Evolutionary conservation across 2,888 invertebrate species (phyloP).

Genomic region (Sialis fuliginosa): DNA sequence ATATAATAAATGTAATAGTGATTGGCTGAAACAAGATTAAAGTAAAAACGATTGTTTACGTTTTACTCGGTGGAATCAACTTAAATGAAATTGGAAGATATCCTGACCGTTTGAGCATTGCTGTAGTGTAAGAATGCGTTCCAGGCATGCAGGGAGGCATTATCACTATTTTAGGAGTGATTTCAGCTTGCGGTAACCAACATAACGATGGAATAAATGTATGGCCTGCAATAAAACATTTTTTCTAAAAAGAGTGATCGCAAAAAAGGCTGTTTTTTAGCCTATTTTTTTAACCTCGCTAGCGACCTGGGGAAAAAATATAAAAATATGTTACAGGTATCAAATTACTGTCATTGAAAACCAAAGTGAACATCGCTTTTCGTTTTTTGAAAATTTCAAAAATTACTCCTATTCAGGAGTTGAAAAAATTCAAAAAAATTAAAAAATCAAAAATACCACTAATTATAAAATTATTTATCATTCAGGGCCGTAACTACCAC

Average conservation of each 20-base stretch:
- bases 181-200: conserved; percentile 17
- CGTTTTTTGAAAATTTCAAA: too few relatives aligned
- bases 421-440: too few relatives aligned
- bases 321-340: too few relatives aligned
- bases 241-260: too few relatives aligned
- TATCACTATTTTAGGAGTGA: conserved; percentile 15
- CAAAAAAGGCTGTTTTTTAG: too few relatives aligned
- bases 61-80: conserved; percentile 23
- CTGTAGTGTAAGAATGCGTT: conserved; percentile 19
- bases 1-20: conserved; percentile 2
- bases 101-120: conserved; percentile 21
- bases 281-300: too few relatives aligned
- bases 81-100: conserved; percentile 25
- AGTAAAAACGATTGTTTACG: conserved; percentile 12
- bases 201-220: background rate
- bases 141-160: conserved; percentile 19
- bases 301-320: too few relatives aligned
- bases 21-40: background rate
- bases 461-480: background rate
- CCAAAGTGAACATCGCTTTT: too few relatives aligned
- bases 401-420: too few relatives aligned
- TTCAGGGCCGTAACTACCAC: too few relatives aligned
- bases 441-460: background rate
- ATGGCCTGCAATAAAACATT: background rate
- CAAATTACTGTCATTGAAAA: too few relatives aligned